Evolutionary conservation across 2,888 invertebrate genomes (phyloP), one percentile per base, ranked within the genome.

Genomic region (Norana najaformis): DNA sequence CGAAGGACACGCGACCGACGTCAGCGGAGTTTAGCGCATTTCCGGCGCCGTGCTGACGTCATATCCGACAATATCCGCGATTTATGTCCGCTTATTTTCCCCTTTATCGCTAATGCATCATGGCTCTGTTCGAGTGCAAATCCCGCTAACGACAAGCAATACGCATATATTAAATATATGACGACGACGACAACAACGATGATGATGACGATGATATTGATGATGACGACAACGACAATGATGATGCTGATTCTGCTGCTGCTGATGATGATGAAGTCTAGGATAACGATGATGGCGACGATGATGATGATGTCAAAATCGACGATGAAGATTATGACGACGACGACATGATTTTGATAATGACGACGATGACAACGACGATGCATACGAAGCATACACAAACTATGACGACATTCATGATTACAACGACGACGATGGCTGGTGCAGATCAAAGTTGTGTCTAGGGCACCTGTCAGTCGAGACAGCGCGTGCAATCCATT

Each of bases 31-130:
- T 69, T 69, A 69, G 69, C 69, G 69, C 69, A n/a, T 69, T 69
- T 69, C 69, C 69, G 69, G 69, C 69, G 69, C 69, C 69, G 69
- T 69, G 69, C 69, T 69, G 69, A 69, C 69, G 69, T 69, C 69
- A 69, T 69, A 69, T 69, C 69, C 69, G 69, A 69, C 69, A 69
- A 69, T 69, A 69, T 69, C 69, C n/a, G 69, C 69, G 69, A 69
- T 69, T 69, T 69, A 69, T 69, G n/a, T 69, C 6, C 69, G 69
- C 69, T 69, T 69, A 69, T 69, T 69, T 69, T 69, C n/a, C 30
- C 69, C 30, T 69, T 69, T n/a, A 69, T 69, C 69, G 69, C 69
- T 69, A 69, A 69, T 69, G 69, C 6, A 69, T 69, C 69, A 69
- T 8, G 69, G n/a, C 69, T n/a, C 30, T n/a, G 69, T 11, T 69